Base-by-base conservation (phyloP, 2,888 invertebrate genomes). In the Andrena chrysosceles region DNA sequence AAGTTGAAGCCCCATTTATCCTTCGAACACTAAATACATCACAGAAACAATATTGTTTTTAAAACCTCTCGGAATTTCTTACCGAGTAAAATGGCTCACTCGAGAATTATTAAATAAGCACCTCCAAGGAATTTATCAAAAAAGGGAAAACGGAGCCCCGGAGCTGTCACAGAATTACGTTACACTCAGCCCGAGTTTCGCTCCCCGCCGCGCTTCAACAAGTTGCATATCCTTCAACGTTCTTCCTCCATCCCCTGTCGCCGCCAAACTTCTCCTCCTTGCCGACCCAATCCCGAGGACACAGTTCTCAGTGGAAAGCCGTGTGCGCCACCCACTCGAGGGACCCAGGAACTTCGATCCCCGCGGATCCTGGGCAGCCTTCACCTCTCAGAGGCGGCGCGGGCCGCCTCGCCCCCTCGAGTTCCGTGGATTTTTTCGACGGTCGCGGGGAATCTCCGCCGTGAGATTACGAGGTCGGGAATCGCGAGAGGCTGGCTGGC, bases 401-500 rank as follows among this genome's bases (percentile, higher is more conserved):
- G 62, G 29, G 35, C 35, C 33, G 5, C 23, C 63, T 35, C 77
- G 29, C 66, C 42, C 59, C 54, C 63, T 48, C 54, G 64, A 63
- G 67, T 81, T 80, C 81, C 81, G 10, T 4, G 26, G 54, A 69
- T 35, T 63, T 81, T 81, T 83, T 62, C 68, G 8, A 16, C 48
- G 62, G 74, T 23, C 54, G 62, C 66, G 33, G 70, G 74, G 84
- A 81, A 77, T 81, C 74, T 67, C 63, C 75, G 56, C 59, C 42
- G 68, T 23, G 60, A 85, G 88, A 88, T 78, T 84, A 81, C 77
- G 70, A 82, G 82, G 79, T 79, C 78, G 86, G 77, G 81, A 85
- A 86, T 82, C 82, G 86, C 88, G 81, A 81, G 77, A 71, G 83
- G 82, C 56, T 26, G 79, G 33, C 49, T 48, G 69, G 84, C 87